phyloP scores from a whole-genome alignment of 1,140 invertebrate species.

The Anthonomus grandis region DNA sequence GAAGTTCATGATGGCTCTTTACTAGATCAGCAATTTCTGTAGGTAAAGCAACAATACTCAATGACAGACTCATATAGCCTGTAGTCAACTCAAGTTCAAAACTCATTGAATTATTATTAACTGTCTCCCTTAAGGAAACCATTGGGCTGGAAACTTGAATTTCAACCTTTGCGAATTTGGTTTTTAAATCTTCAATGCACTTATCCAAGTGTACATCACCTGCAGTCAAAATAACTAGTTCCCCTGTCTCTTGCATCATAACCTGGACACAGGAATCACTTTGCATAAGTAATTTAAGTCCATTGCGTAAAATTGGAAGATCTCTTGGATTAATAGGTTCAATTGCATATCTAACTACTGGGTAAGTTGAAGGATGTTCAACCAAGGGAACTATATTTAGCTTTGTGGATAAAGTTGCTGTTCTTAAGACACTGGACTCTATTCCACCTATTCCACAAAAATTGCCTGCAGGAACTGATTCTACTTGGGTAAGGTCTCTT shows the following conservation, averaged over 20 bases:
- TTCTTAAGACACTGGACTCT: constrained; percentile 81
- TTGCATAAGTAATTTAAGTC: constrained; percentile 80
- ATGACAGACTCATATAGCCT: constrained; percentile 19
- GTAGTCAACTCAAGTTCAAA: not conserved
- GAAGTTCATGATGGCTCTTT: constrained; percentile 57
- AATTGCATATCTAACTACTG: constrained; percentile 93
- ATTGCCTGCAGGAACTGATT: constrained; percentile 83
- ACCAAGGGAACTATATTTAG: constrained; percentile 86
- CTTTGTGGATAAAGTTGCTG: constrained; percentile 83
- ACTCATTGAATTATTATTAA: constrained; percentile 22
- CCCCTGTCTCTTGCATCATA: constrained; percentile 88
- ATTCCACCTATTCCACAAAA: constrained; percentile 84
- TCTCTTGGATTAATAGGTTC: constrained; percentile 83
- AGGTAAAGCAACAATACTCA: constrained; percentile 80
- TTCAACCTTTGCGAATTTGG: constrained; percentile 82
- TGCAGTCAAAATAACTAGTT: constrained; percentile 93
- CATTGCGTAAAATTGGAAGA: constrained; percentile 76
- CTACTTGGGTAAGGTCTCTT: constrained; percentile 78
- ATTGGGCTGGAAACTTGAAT: constrained; percentile 92
- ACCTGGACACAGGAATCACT: constrained; percentile 93
- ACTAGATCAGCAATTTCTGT: constrained; percentile 68
- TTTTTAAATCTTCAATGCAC: constrained; percentile 83
- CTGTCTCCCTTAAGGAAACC: constrained; percentile 92
- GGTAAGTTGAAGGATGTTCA: constrained; percentile 72
- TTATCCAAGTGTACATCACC: constrained; percentile 97